Evolutionary conservation across 2,888 invertebrate species (phyloP), one percentile per base, ranked within the genome.

Genomic region (Nymphalis c-album): DNA sequence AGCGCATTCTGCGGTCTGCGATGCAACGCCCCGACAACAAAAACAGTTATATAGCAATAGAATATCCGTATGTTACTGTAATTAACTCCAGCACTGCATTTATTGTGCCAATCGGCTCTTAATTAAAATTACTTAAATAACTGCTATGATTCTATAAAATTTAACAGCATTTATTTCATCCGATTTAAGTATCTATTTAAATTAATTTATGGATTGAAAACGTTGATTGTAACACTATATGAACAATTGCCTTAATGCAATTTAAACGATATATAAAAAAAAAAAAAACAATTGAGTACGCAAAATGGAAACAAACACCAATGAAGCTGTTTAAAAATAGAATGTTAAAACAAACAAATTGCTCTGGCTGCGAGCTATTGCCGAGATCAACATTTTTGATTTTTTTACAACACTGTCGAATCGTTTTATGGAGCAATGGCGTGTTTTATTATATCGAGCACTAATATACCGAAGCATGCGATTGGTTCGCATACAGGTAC

Each of bases 1-100:
- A 72, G 68, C 73, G 74, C 69, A 75, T 76, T 76, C 71, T 76
- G 78, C 70, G 77, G 78, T 76, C 70, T 65, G 53, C 69, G 65
- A 70, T 61, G 66, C 71, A 64, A 67, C 73, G 59, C 70, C 70
- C 62, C 51, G 70, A 71, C 68, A 69, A 69, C 69, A 71, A 73
- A 73, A 69, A 70, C 68, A 68, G 60, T 73, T 69, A 73, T 67
- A 71, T 64, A 68, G 60, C 61, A 66, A 66, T 65, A 63, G 57
- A 62, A 63, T 57, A 20, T 47, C 45, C 22, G 26, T 57, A 50
- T 57, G 62, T 45, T 53, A 47, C 47, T 50, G 61, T 72, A 65
- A 69, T 70, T 60, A 63, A 67, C 63, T 60, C 66, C 61, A 53
- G 68, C 67, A 55, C 47, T 55, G 60, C 58, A 61, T 62, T 66